Base-by-base conservation (phyloP, 2,888 invertebrate genomes). In the Drosophila mayaguana region DNA sequence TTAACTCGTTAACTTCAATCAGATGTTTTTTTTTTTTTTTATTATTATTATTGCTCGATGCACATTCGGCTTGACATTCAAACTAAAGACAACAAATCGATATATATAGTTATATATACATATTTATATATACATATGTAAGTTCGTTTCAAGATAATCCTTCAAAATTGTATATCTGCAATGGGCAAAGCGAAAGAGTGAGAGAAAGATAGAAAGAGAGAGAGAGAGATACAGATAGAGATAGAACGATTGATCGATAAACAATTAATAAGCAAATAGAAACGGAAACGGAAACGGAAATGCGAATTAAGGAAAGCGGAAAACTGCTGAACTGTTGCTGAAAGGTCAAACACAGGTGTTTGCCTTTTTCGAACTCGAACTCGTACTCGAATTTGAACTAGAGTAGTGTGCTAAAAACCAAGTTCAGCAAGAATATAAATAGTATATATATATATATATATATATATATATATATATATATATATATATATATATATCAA, bases 131-230 rank as follows among this genome's bases (percentile, higher is more conserved):
- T 55, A 18, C 6, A 18, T 59, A 40, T 45, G 11, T 46, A 38
- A 48, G 2, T 22, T 16, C 1, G 22, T 4, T 46, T 25, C 8
- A 25, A 25, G 86, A 81, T 84, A 56, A 67, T 90, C 89, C 91
- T 91, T 91, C 90, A 90, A 83, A 83, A 81, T 75, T 76, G 81
- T 83, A 89, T 69, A 89, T 74, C 78, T 78, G 78, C 63, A 73
- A 57, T 16, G 46, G 46, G 55, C 60, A 22, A 6, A 43, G 20
- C 36, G 38, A 25, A 28, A 55, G 48, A 64, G 22, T 22, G 38
- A 59, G 53, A 40, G 43, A 32, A 36, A 63, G 20, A 53, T 4
- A 53, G 14, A 59, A 50, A 40, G 43, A 32, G 32, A 63, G 20
- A 53, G 2, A 53, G 14, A 40, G 54, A 53, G 22, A 63, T 12